Percentiles rank a stretch among this genome's conserved stretches.
Evolutionary conservation across 1,140 invertebrate species (phyloP).

Genomic region (Sarcophaga bullata): DNA sequence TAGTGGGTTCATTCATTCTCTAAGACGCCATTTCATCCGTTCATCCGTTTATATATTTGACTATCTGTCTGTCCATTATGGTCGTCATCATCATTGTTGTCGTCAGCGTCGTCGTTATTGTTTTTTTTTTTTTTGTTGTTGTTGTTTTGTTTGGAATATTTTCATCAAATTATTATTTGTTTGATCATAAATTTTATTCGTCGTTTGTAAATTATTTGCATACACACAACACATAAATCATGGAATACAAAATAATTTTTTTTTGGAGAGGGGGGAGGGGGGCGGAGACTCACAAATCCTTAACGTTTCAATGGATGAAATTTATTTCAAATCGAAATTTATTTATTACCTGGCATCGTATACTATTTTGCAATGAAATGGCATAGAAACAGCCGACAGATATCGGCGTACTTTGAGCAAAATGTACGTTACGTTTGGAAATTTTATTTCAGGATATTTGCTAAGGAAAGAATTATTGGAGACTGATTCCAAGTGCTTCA

Average conservation of each 20-base stretch:
- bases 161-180: neutral
- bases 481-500: too few relatives aligned
- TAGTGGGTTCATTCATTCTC: neutral
- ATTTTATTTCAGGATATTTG: too few relatives aligned
- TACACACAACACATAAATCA: conserved; percentile 1
- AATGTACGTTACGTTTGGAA: too few relatives aligned
- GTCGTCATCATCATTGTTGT: too few relatives aligned
- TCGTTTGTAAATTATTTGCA: conserved; percentile 19
- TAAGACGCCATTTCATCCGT: neutral
- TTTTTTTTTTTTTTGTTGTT: neutral
- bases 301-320: neutral
- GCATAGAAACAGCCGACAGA: too few relatives aligned
- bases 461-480: too few relatives aligned
- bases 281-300: neutral
- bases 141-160: neutral
- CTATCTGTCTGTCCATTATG: too few relatives aligned
- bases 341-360: too few relatives aligned
- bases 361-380: too few relatives aligned
- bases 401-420: too few relatives aligned
- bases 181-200: neutral
- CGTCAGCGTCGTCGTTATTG: too few relatives aligned
- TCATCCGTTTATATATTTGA: neutral
- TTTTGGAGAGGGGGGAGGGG: too few relatives aligned
- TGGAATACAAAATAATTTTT: neutral
- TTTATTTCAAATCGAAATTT: neutral